phyloP scores from a whole-genome alignment of 2,888 invertebrate genomes.

The Morinoia aosen region DNA sequence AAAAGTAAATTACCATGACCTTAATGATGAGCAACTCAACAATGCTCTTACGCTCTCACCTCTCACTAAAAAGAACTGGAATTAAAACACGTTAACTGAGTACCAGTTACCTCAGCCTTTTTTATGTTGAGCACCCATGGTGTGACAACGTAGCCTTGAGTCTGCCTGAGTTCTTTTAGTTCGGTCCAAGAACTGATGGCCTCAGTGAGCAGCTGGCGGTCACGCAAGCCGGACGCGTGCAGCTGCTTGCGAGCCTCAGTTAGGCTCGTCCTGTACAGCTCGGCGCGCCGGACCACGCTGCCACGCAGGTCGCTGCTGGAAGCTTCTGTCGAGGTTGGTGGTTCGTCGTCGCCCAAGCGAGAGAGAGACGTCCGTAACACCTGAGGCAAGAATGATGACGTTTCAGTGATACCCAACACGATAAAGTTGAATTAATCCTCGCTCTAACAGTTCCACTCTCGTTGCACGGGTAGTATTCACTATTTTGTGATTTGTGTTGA shows the following conservation, averaged over 20 bases:
- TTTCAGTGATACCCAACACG: too few species aligned
- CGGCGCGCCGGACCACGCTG: background rate
- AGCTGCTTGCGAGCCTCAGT: background rate
- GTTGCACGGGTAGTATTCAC: too few species aligned
- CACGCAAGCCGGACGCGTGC: constrained; percentile 10
- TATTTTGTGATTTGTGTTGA: too few species aligned
- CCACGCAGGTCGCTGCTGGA: background rate
- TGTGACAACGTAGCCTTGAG: background rate
- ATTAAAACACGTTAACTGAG: background rate
- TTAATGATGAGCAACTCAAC: too few species aligned
- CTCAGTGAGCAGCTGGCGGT: constrained; percentile 2
- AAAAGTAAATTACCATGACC: background rate
- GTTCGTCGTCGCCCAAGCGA: background rate
- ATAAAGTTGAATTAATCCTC: too few species aligned
- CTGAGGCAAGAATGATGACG: background rate
- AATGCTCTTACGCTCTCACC: too few species aligned
- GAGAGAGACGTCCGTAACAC: background rate
- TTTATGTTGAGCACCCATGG: background rate
- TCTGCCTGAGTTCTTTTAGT: background rate
- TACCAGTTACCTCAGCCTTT: background rate
- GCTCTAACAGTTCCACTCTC: too few species aligned
- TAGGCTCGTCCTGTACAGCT: background rate
- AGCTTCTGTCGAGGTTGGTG: background rate
- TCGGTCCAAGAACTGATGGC: background rate
- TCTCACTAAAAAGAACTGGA: too few species aligned